Evolutionary conservation across 2,113 vertebrate genomes (phyloP), one percentile per base, ranked within the genome.

Genomic region (Scolopax mira): DNA sequence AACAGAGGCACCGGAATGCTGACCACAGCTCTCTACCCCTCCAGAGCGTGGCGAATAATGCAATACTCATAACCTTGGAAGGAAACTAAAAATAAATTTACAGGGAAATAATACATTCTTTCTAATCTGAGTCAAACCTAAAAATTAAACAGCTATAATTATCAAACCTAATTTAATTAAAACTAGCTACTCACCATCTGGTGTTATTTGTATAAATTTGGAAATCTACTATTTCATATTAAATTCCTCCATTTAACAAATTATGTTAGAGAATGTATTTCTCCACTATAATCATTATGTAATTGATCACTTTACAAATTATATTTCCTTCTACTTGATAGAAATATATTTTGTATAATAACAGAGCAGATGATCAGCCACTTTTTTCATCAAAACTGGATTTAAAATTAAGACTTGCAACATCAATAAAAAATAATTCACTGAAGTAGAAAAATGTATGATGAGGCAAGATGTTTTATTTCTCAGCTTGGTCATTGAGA

Each of bases 81-180:
- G 91, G 92, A 96, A 92, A 62, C 79, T 96, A 97, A 97, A 97
- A 98, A 97, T 97, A 97, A 95, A 88, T 95, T 83, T 83, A 58
- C 86, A 89, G 81, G 78, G 58, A 95, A 98, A 97, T 88, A 90
- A 92, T 96, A 83, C 92, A 96, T 95, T 96, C 92, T 97, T 98
- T 97, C 95, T 97, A 98, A 98, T 97, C 95, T 97, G 95, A 98
- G 97, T 97, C 93, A 97, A 98, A 98, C 93, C 97, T 98, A 97
- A 98, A 97, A 98, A 98, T 97, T 98, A 97, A 98, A 96, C 95
- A 97, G 97, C 96, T 98, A 97, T 97, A 98, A 98, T 98, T 97
- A 98, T 95, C 96, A 97, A 98, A 94, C 80, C 91, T 98, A 98
- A 98, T 98, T 98, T 97, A 98, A 98, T 98, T 98, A 98, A 98